These are phyloP conservation scores for Heliconius nattereri DNA, from an alignment of 1,140 invertebrate genomes.

Conservation along the genomic window DNA sequence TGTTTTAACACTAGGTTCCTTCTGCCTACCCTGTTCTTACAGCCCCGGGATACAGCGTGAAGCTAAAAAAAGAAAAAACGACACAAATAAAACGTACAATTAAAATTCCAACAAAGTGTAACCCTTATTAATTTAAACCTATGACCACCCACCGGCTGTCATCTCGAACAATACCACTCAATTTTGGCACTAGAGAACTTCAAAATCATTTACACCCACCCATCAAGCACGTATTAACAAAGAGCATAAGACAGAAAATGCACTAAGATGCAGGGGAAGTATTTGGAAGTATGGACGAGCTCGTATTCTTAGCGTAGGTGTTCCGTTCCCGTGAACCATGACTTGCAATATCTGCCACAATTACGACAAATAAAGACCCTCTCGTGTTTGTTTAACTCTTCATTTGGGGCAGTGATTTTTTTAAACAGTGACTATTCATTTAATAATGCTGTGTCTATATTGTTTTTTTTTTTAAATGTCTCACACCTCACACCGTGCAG, in stretches of 20 bases:
- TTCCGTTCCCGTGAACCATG: constrained; percentile 74
- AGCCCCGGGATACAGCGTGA: too few relatives aligned
- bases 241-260: constrained; percentile 49
- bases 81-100: background rate
- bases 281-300: constrained; percentile 19
- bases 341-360: constrained; percentile 67
- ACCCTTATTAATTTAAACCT: background rate
- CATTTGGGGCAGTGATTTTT: constrained; percentile 74
- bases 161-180: constrained; percentile 65
- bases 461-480: background rate
- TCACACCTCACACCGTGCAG: background rate
- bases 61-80: background rate
- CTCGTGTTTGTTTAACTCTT: constrained; percentile 78
- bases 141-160: constrained; percentile 67
- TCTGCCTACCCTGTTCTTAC: too few relatives aligned
- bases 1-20: too few relatives aligned
- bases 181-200: constrained; percentile 64
- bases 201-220: constrained; percentile 24
- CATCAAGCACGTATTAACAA: constrained; percentile 31
- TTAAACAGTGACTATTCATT: constrained; percentile 60
- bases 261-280: constrained; percentile 20
- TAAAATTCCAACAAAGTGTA: constrained; percentile 31
- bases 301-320: constrained; percentile 59
- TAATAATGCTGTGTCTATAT: constrained; percentile 16
- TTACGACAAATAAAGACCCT: constrained; percentile 77